These are phyloP conservation scores for Benitochromis conjunctus DNA, from an alignment of 2,113 vertebrate genomes.

Conservation along the genomic window DNA sequence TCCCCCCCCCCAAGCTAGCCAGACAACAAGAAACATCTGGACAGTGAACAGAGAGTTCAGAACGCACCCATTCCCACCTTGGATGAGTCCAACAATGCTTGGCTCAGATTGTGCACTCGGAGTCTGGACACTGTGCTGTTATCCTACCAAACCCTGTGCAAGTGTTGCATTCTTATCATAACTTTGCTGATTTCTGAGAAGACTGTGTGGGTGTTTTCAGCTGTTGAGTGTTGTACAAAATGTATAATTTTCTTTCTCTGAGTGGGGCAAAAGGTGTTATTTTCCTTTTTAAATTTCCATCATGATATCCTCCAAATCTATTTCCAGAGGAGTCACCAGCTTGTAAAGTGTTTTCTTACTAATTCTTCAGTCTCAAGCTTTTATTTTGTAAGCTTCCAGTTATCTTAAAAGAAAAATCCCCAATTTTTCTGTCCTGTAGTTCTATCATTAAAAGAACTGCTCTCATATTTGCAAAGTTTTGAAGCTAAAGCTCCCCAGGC, in stretches of 20 bases:
- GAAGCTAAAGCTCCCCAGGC: background rate
- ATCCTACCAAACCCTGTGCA: constrained; percentile 30
- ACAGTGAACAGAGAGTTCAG: constrained; percentile 67
- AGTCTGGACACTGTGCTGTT: constrained; percentile 43
- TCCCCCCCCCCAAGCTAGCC: constrained; percentile 16
- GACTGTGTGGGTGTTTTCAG: constrained; percentile 22
- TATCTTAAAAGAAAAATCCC: background rate
- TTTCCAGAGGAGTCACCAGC: background rate
- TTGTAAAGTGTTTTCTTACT: background rate
- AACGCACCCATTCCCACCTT: constrained; percentile 60
- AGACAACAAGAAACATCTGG: constrained; percentile 79
- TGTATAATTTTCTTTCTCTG: constrained; percentile 38
- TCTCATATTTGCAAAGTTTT: background rate
- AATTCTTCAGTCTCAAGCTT: background rate
- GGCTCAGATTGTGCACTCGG: constrained; percentile 9
- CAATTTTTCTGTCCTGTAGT: background rate
- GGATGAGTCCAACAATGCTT: constrained; percentile 50
- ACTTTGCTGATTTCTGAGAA: constrained; percentile 43
- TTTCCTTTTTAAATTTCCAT: constrained; percentile 29
- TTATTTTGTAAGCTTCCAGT: background rate
- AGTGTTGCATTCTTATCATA: constrained; percentile 47
- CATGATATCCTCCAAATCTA: background rate
- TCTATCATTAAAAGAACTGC: background rate
- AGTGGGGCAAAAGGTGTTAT: constrained; percentile 44
- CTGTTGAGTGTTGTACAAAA: constrained; percentile 13